These are phyloP conservation scores for Cairina moschata DNA, from an alignment of 2,113 vertebrate species.

Conservation along the genomic window DNA sequence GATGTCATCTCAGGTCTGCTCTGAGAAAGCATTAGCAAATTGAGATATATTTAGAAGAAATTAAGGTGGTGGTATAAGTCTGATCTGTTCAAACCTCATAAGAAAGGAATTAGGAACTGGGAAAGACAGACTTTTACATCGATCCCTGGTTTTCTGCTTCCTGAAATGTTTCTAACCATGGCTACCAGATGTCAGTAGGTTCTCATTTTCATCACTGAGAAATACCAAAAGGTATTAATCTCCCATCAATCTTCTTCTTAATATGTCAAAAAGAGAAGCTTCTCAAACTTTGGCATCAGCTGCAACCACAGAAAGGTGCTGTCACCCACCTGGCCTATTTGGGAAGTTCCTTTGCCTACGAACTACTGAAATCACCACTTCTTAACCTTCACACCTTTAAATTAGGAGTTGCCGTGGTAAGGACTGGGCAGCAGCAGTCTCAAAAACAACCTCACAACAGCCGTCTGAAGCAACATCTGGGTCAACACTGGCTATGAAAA, in stretches of 20 bases:
- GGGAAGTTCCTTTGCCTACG: background rate
- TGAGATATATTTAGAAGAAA: conserved; percentile 29
- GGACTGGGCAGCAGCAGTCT: background rate
- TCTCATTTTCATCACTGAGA: conserved; percentile 27
- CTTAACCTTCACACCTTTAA: background rate
- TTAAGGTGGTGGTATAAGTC: background rate
- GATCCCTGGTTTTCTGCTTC: background rate
- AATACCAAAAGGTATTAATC: background rate
- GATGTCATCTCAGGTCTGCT: conserved; percentile 7
- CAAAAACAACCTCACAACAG: background rate
- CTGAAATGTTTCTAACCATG: conserved; percentile 31
- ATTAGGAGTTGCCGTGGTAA: background rate
- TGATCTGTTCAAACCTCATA: conserved; percentile 14
- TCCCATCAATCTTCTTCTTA: background rate
- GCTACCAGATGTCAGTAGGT: conserved; percentile 36
- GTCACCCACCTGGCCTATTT: background rate
- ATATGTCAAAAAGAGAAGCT: background rate
- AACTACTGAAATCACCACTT: background rate
- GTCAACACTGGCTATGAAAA: background rate
- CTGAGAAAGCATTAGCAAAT: conserved; percentile 4
- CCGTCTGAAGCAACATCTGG: background rate
- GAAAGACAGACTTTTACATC: background rate
- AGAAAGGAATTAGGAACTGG: background rate
- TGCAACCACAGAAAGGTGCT: background rate
- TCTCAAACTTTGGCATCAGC: background rate